Evolutionary conservation across 2,888 invertebrate genomes (phyloP).

Genomic region (Agonum fuliginosum): DNA sequence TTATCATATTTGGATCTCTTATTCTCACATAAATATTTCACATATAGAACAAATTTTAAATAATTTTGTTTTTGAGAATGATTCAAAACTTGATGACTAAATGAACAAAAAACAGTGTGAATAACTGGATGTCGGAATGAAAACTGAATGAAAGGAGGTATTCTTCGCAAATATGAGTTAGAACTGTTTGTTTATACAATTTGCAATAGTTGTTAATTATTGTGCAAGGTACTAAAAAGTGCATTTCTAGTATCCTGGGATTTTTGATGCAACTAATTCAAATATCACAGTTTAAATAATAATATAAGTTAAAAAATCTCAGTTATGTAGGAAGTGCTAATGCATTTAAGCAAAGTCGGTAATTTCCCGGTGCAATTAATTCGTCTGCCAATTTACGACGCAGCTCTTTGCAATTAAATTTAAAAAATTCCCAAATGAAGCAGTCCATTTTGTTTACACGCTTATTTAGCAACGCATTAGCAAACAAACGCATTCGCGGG

Average conservation of each 20-base stretch:
- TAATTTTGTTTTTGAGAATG: too few species aligned
- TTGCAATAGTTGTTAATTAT: neutral
- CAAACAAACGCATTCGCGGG: slow-evolving; percentile 18
- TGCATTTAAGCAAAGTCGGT: slow-evolving; percentile 2
- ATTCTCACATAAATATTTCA: too few species aligned
- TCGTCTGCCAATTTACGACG: slow-evolving; percentile 6
- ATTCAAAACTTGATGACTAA: too few species aligned
- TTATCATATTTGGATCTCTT: neutral
- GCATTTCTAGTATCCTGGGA: neutral
- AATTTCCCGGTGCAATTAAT: slow-evolving; percentile 21
- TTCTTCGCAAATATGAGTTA: slow-evolving; percentile 16
- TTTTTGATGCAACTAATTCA: slow-evolving; percentile 13
- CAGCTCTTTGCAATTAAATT: slow-evolving; percentile 23
- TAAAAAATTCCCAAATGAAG: slow-evolving; percentile 44
- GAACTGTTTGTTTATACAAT: neutral
- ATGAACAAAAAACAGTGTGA: too few species aligned
- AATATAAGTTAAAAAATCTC: neutral
- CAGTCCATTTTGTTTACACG: slow-evolving; percentile 38
- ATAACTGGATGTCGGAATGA: neutral
- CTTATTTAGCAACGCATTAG: slow-evolving; percentile 40
- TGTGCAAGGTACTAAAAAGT: slow-evolving; percentile 2
- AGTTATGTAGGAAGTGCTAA: slow-evolving; percentile 15
- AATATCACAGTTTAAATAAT: neutral
- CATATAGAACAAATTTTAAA: too few species aligned
- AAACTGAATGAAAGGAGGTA: neutral